Conservation (phyloP, 2,888 invertebrate genomes). For the Harmothoe impar region DNA sequence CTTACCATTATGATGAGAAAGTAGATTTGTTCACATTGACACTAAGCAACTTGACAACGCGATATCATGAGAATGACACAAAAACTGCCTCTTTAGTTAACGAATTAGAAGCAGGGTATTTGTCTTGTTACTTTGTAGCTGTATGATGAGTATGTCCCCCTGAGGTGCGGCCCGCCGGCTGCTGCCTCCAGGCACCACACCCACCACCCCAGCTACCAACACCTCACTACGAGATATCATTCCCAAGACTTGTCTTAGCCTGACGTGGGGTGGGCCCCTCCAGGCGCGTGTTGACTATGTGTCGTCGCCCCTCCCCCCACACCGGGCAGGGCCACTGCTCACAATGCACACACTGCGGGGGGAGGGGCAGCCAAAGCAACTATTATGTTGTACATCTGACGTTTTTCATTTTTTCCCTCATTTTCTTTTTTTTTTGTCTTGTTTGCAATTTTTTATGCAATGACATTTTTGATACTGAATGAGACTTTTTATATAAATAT, state of each 20-base stretch:
- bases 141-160: too few species aligned
- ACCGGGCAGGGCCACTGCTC: conserved; percentile 6
- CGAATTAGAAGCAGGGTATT: too few species aligned
- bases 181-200: background rate
- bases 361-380: background rate
- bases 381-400: background rate
- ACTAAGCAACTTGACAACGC: too few species aligned
- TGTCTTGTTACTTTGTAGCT: too few species aligned
- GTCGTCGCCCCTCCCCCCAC: background rate
- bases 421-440: background rate
- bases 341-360: background rate
- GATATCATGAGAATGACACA: too few species aligned
- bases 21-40: too few species aligned
- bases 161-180: background rate
- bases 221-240: conserved; percentile 35
- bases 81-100: too few species aligned
- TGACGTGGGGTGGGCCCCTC: background rate
- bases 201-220: background rate
- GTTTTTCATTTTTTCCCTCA: background rate
- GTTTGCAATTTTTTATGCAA: conserved; percentile 40
- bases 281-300: background rate
- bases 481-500: conserved; percentile 24
- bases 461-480: conserved; percentile 38
- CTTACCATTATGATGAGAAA: too few species aligned
- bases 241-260: conserved; percentile 59